Base-by-base conservation (phyloP, 2,113 vertebrate species). In the Motacilla tschutschensis region DNA sequence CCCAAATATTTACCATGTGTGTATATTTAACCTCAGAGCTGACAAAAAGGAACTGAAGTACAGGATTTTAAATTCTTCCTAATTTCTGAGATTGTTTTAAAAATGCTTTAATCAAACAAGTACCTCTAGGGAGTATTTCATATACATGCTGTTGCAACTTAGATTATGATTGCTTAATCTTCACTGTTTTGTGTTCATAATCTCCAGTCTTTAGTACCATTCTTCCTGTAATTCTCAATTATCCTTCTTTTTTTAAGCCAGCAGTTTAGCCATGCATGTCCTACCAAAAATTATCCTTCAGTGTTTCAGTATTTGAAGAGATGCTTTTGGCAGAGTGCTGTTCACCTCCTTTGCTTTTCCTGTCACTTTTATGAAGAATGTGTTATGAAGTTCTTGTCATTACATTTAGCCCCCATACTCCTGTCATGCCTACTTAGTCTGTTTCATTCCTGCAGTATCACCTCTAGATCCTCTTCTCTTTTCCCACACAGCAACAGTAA, bases 311-410 rank as follows among this genome's bases (percentile, higher is more conserved):
- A 79, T 77, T 44, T 57, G 53, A 75, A 70, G 21, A 64, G 78
- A 73, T 82, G 60, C 33, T 84, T 83, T 85, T 55, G 77, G 77
- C 76, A 78, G 54, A 44, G 47, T 17, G 24, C 60, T 76, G 63
- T 63, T 78, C 33, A 17, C 76, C 69, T 87, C 79, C 67, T 82
- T 83, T 81, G 73, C 79, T 90, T 86, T 73, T 76, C 80, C 90
- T 75, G 80, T 89, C 79, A 69, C 70, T 87, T 93, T 54, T 54
- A 46, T 59, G 53, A 86, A 79, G 80, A 89, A 67, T 55, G 29
- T 33, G 50, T 77, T 88, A 79, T 69, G 79, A 87, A 83, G 85
- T 85, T 91, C 79, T 72, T 87, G 88, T 87, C 88, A 79, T 85
- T 83, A 70, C 63, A 77, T 51, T 74, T 83, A 91, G 74, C 91